Conservation (phyloP, 2,888 invertebrate species). For the Tuta absoluta region DNA sequence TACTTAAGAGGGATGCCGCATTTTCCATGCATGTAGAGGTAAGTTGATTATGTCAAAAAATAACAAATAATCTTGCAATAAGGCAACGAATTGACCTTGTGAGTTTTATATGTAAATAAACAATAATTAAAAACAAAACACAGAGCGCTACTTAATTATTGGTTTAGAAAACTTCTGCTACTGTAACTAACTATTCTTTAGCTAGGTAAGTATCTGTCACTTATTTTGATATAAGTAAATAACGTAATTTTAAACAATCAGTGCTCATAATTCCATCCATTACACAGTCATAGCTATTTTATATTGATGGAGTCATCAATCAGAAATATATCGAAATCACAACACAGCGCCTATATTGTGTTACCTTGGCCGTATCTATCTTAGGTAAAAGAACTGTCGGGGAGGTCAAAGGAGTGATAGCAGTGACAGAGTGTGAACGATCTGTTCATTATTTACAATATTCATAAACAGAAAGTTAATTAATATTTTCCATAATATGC, state of each 20-base stretch:
- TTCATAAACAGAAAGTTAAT: conserved; percentile 67
- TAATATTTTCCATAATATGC: conserved; percentile 51
- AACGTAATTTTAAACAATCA: no score
- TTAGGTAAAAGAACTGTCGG: conserved; percentile 71
- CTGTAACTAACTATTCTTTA: no score
- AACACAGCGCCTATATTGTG: not conserved
- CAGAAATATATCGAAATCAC: conserved; percentile 6
- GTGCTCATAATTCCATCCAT: no score
- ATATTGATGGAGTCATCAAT: not conserved
- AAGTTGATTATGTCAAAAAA: not conserved
- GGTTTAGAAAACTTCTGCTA: no score
- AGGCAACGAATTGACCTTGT: not conserved
- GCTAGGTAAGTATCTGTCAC: no score
- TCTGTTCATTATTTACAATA: conserved; percentile 48
- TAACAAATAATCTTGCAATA: no score
- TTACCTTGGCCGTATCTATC: conserved; percentile 29
- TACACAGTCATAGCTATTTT: no score
- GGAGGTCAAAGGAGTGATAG: conserved; percentile 68
- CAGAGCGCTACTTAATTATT: no score
- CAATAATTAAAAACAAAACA: not conserved
- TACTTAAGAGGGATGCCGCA: no score
- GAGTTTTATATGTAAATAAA: not conserved
- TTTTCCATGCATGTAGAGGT: not conserved
- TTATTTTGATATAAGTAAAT: no score
- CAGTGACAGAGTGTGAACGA: conserved; percentile 58